Conservation (phyloP, 2,888 invertebrate species). For the Hemistola chrysoprasaria region DNA sequence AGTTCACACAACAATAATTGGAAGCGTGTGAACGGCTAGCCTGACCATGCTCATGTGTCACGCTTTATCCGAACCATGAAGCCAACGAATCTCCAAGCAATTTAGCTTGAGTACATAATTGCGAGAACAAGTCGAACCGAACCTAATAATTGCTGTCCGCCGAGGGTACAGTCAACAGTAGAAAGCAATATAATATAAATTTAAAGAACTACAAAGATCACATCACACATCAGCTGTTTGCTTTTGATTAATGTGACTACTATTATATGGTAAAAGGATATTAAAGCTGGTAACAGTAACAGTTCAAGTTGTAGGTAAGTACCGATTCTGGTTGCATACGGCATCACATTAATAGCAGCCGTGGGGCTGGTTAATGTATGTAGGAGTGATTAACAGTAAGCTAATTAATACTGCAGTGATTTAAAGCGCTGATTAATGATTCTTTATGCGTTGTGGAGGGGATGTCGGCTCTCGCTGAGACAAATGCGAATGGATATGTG, state of each 20-base stretch:
- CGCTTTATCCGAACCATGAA: conserved; percentile 63
- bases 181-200: no score
- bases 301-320: conserved; percentile 69
- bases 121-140: conserved; percentile 75
- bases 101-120: conserved; percentile 79
- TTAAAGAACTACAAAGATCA: no score
- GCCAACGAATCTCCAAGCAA: conserved; percentile 71
- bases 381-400: conserved; percentile 14
- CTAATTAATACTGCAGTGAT: conserved; percentile 23
- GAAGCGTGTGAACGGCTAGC: conserved; percentile 51
- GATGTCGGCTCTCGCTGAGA: no score
- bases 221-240: no score
- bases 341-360: conserved; percentile 29
- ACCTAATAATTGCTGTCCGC: conserved; percentile 75
- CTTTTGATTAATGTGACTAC: no score
- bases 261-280: no score
- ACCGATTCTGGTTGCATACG: conserved; percentile 24
- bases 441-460: no score
- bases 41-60: conserved; percentile 50
- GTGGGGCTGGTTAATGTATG: conserved; percentile 31
- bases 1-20: conserved; percentile 33
- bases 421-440: conserved; percentile 11
- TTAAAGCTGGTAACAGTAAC: conserved; percentile 32
- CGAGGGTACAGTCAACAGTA: conserved; percentile 21
- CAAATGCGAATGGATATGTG: no score